Base-by-base conservation (phyloP, 2,113 vertebrate species). In the Lasiurus borealis region DNA sequence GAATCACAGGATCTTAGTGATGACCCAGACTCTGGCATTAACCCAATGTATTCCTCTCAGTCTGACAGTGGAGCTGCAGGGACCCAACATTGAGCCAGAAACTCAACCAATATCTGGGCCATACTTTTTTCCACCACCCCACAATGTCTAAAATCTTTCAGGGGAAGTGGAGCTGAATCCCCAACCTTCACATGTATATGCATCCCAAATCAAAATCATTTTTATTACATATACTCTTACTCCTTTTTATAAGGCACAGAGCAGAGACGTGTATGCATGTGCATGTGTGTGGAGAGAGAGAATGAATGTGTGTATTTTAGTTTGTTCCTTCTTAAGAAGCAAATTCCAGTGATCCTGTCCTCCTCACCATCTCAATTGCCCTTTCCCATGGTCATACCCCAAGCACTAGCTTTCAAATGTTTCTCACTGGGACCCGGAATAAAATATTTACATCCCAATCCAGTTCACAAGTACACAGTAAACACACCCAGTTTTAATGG, bases 371-470 rank as follows among this genome's bases (percentile, higher is more conserved):
- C 73, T 86, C 48, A 36, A 73, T 57, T 81, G 73, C 40, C 44
- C 29, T 57, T 80, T 91, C 80, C 80, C 97, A 95, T 0, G 0
- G 23, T 95, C 78, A 66, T 23, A 90, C 23, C 25, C 34, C 34
- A 75, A 95, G 69, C 40, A 44, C 36, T 50, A 18, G 66, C 66
- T 91, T 96, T 88, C 69, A 83, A 75, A 68, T 83, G 86, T 83
- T 75, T 81, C 89, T 25, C 46, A 54, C n/a, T 94, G 75, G 86
- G 76, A 91, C 69, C 88, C 64, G 75, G 23, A 86, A 29, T 44
- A 77, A 95, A 96, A 82, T 48, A 91, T 48, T 88, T 80, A 95
- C 78, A 91, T 92, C 50, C 48, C 71, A 94, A 80, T 10, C 25
- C 69, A 69, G 19, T 69, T 96, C 85, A 80, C 71, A 92, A 54